Conservation (phyloP, 2,797 vertebrate genomes). For the Varecia variegata region DNA sequence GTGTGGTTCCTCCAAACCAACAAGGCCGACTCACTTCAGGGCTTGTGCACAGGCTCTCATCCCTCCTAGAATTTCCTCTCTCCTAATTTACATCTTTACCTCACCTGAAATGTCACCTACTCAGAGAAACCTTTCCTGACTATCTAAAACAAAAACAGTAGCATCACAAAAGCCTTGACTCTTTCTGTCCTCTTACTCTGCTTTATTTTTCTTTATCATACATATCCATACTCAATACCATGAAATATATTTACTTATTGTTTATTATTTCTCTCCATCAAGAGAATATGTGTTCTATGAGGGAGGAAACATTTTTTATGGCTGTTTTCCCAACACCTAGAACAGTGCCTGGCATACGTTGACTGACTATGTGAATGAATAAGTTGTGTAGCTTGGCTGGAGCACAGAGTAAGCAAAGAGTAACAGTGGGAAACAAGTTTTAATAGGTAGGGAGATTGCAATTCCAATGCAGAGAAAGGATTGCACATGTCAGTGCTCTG, state of each 20-base stretch:
- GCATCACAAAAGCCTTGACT: not conserved
- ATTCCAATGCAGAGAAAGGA: not conserved
- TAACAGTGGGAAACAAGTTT: not conserved
- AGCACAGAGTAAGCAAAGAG: not conserved
- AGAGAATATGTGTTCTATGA: not conserved
- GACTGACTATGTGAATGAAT: not conserved
- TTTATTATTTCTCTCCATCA: not conserved
- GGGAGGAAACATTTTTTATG: not conserved
- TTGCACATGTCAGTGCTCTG: not conserved
- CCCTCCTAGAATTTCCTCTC: not conserved
- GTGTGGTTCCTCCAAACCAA: not conserved
- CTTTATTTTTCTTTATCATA: not conserved
- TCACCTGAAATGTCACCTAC: not conserved
- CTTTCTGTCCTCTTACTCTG: not conserved
- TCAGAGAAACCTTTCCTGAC: not conserved
- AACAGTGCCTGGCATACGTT: not conserved
- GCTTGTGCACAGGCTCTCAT: not conserved
- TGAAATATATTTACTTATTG: not conserved
- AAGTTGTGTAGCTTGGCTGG: not conserved
- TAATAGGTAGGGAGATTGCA: not conserved
- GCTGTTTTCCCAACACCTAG: not conserved
- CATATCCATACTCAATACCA: not conserved
- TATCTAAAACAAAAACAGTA: not conserved
- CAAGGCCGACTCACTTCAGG: not conserved
- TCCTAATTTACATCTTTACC: not conserved